Percentiles rank a stretch among this genome's conserved stretches.
phyloP scores from a whole-genome alignment of 2,113 vertebrate genomes.

The Scolopax mira region DNA sequence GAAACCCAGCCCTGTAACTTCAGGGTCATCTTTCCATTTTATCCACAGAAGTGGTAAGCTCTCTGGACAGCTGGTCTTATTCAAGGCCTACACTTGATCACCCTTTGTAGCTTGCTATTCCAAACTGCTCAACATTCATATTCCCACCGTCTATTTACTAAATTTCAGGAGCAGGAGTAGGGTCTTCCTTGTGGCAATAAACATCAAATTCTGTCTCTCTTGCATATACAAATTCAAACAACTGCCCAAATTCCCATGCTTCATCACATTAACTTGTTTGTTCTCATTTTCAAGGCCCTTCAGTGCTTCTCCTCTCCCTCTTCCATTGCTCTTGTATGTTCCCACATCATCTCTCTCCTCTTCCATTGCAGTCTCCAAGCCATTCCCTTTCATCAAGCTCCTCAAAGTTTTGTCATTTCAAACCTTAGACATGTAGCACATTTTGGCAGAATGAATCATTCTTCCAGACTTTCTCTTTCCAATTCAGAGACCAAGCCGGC shows the following conservation, averaged over 20 bases:
- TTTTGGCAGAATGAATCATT: background rate
- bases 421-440: background rate
- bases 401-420: background rate
- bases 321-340: background rate
- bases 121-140: background rate
- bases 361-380: background rate
- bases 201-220: background rate
- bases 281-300: background rate
- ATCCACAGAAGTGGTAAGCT: background rate
- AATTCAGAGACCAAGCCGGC: background rate
- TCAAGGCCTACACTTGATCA: background rate
- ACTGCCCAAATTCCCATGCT: background rate
- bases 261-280: background rate
- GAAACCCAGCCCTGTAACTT: background rate
- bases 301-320: background rate
- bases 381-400: background rate
- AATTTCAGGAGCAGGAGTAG: background rate
- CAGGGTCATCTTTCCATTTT: background rate
- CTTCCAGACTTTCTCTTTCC: background rate
- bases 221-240: background rate
- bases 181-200: background rate
- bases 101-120: background rate
- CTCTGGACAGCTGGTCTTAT: background rate
- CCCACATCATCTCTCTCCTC: background rate
- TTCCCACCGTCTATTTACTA: background rate